Percentiles rank a stretch among this genome's conserved stretches.
Evolutionary conservation across 2,797 vertebrate genomes (phyloP).

Genomic region (Cuniculus paca): DNA sequence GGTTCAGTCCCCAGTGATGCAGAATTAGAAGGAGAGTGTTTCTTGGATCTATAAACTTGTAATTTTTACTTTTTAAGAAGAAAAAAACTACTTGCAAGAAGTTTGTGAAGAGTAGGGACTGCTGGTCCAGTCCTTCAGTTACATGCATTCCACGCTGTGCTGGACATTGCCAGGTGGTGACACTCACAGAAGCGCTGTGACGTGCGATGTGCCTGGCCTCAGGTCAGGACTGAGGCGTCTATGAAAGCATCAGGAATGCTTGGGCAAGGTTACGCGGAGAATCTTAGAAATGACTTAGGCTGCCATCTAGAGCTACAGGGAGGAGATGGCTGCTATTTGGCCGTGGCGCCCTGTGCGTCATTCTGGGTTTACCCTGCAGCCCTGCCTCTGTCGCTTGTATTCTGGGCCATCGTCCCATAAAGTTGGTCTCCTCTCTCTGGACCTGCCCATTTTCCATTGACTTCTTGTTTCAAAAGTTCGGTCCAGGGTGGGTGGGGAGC

Average conservation of each 20-base stretch:
- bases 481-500: not conserved
- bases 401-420: not conserved
- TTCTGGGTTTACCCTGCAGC: not conserved
- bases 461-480: not conserved
- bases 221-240: slow-evolving; percentile 9
- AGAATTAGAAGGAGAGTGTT: slow-evolving; percentile 2
- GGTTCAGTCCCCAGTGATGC: not conserved
- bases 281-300: not conserved
- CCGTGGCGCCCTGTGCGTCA: no score
- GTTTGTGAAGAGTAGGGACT: slow-evolving; percentile 39
- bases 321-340: no score
- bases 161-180: slow-evolving; percentile 21
- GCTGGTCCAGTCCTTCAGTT: not conserved
- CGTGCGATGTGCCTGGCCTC: slow-evolving; percentile 28
- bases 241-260: not conserved
- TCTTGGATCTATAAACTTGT: slow-evolving; percentile 32
- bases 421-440: not conserved
- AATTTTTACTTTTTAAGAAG: slow-evolving; percentile 60
- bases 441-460: not conserved
- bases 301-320: not conserved
- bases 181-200: not conserved
- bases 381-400: not conserved
- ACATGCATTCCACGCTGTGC: not conserved
- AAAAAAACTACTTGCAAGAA: slow-evolving; percentile 44
- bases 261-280: not conserved